Evolutionary conservation across 2,888 invertebrate genomes (phyloP).

Genomic region (Adineta ricciae): DNA sequence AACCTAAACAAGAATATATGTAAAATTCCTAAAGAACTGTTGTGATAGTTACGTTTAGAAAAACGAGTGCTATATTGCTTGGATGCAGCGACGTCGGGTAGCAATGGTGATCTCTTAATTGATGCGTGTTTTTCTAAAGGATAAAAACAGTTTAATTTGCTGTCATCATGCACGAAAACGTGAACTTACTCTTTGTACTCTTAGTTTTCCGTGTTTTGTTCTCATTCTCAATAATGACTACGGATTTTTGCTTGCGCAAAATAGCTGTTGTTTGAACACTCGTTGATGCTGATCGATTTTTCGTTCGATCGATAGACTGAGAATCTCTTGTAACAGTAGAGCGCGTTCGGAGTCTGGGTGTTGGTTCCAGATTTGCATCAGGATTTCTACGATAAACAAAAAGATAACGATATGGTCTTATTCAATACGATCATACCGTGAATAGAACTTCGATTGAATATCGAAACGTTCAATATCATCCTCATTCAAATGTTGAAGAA

Average conservation of each 20-base stretch:
- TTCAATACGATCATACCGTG: neutral
- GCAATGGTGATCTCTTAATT: neutral
- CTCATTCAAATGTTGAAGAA: neutral
- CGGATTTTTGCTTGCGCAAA: neutral
- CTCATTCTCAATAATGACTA: neutral
- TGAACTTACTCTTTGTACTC: neutral
- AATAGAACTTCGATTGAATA: neutral
- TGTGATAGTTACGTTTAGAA: neutral
- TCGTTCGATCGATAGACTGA: neutral
- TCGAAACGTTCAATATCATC: neutral
- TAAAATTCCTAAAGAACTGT: neutral
- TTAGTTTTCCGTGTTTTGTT: neutral
- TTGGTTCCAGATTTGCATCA: neutral
- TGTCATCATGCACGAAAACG: neutral
- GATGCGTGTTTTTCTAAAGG: neutral
- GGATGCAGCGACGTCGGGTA: neutral
- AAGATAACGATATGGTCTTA: neutral
- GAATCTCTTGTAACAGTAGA: neutral
- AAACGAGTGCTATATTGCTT: neutral
- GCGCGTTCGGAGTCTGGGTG: neutral
- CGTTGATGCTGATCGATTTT: neutral
- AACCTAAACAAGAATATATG: neutral
- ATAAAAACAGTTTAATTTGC: neutral
- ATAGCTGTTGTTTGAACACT: neutral
- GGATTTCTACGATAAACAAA: neutral